Evolutionary conservation across 1,140 invertebrate species (phyloP), one percentile per base, ranked within the genome.

Genomic region (Spodoptera litura): DNA sequence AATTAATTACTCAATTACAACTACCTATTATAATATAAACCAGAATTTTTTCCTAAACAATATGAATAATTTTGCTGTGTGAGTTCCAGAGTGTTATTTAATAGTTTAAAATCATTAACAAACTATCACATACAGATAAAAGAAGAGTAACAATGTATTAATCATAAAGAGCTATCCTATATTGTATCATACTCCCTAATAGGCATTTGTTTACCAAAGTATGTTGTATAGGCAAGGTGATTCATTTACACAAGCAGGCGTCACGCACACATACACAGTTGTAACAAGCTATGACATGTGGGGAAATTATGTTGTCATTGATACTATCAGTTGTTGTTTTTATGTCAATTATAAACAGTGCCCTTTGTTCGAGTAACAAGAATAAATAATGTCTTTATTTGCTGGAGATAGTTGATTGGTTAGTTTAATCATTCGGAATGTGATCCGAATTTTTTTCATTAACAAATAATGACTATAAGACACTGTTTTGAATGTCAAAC

Each of bases 191-290:
- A 66, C 15, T 44, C 5, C 38, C 1, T 44, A 20, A 66, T 49
- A 66, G 62, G 62, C 62, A 66, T 66, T 38, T 64, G 61, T 64
- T 64, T 15, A 66, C 38, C 38, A n/a, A n/a, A n/a, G n/a, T 12
- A 66, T 4, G 8, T 44, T 0, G 2, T 38, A 35, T 13, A 66
- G 15, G 62, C 62, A 66, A 66, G 38, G 38, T 66, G 62, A 66
- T 49, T 66, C 38, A 49, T 66, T 12, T 38, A 44, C 38, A 15
- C 13, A 62, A n/a, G 13, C 13, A n/a, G 13, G n/a, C n/a, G 44
- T 64, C 10, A 44, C 15, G 2, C 62, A 51, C 38, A 66, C 62
- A 66, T 66, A 44, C 38, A 49, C 20, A 66, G 15, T n/a, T 44
- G 6, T 20, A 55, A 20, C 55, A 56, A n/a, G 20, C 10, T 10